Evolutionary conservation across 2,797 vertebrate species (phyloP), one percentile per base, ranked within the genome.

Genomic region (Oryzias sinensis): DNA sequence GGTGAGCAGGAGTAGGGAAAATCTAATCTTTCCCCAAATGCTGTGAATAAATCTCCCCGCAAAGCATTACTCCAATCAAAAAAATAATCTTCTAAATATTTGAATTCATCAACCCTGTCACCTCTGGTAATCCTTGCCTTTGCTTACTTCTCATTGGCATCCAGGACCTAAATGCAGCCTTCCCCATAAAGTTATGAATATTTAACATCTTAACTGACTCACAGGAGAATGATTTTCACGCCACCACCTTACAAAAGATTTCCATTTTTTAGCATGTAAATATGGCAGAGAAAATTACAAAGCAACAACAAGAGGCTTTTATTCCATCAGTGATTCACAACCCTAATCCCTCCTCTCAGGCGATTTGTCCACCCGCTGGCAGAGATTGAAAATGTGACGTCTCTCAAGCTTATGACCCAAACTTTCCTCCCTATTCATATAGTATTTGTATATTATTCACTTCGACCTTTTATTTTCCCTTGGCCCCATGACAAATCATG

Each of bases 11-110:
- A 37, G 20, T 44, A 44, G 20, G 61, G 77, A 75, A 58, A 74
- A 87, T 88, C 68, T 77, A 86, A 92, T 89, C 70, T 68, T 81
- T 78, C 48, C 69, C 64, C 62, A 79, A 76, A 76, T 80, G 74
- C 79, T 70, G 59, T 14, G 62, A 86, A 87, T 88, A 87, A 90
- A 88, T 89, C 85, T 77, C 80, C 81, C 86, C 67, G 66, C 81
- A 73, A 82, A 81, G 85, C 87, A 88, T 89, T 83, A 86, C 87
- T 88, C 83, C 89, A 90, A 89, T 92, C 89, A 89, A 84, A 91
- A 89, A 71, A 83, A 84, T 88, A 91, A 92, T 91, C 89, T 90
- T 80, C 82, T 87, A 88, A 91, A 91, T 87, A 85, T 90, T 90
- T 89, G 83, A 88, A 85, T 89, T 88, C 87, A 85, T 90, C 85